Percentiles rank a stretch among this genome's conserved stretches.
Evolutionary conservation across 2,797 vertebrate species (phyloP).

Genomic region (Cynopterus sphinx): DNA sequence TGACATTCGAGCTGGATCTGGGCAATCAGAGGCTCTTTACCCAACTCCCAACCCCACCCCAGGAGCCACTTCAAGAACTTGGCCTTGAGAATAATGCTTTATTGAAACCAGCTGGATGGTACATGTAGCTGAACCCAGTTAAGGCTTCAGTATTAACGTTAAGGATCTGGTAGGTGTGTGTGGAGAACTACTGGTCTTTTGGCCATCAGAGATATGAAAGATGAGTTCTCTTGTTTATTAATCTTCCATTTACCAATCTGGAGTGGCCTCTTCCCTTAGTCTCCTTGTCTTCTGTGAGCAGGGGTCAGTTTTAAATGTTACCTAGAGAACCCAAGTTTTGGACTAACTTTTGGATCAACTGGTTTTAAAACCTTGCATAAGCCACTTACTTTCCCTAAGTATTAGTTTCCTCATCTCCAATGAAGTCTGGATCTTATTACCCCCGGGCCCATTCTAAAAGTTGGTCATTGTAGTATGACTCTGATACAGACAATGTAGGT

Average conservation of each 20-base stretch:
- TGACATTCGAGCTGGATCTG: background rate
- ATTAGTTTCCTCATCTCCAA: background rate
- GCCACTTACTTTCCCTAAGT: background rate
- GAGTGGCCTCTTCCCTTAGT: background rate
- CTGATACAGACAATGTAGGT: background rate
- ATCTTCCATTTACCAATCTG: background rate
- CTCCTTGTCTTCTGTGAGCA: background rate
- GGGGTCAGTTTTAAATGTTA: background rate
- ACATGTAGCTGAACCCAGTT: background rate
- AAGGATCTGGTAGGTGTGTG: background rate
- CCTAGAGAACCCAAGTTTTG: background rate
- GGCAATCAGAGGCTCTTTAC: background rate
- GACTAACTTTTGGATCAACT: background rate
- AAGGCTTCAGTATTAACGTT: background rate
- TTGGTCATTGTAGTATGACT: background rate
- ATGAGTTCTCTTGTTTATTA: background rate
- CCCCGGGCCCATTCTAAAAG: background rate
- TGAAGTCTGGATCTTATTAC: background rate
- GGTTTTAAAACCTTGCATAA: background rate
- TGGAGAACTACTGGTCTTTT: background rate
- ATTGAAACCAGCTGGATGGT: background rate
- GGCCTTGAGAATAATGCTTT: background rate
- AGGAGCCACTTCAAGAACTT: background rate
- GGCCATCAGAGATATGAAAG: background rate
- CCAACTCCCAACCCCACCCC: background rate